Conservation (phyloP, 1,140 invertebrate species). For the Lordiphosa stackelbergi region DNA sequence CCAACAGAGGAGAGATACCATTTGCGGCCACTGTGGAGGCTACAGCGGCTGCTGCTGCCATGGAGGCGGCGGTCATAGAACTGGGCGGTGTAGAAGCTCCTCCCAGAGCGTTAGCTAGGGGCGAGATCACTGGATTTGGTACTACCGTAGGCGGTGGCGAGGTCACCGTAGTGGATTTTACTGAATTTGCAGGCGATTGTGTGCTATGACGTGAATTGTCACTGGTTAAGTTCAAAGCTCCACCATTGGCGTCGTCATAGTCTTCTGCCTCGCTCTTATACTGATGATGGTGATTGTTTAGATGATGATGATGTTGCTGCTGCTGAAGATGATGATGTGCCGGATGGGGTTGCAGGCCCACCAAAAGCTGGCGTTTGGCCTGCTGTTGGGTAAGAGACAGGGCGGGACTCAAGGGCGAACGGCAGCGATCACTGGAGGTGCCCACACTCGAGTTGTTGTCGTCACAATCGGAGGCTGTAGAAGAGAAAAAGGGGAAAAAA, state of each 20-base stretch:
- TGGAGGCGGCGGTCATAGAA: conserved; percentile 44
- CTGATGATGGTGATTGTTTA: conserved; percentile 31
- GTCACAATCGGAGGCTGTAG: conserved; percentile 69
- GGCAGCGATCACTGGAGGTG: conserved; percentile 71
- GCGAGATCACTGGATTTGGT: conserved; percentile 40
- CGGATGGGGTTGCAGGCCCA: conserved; percentile 49
- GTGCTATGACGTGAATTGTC: conserved; percentile 73
- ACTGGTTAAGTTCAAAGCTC: conserved; percentile 70
- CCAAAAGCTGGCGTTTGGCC: conserved; percentile 57
- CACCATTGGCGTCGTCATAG: conserved; percentile 61
- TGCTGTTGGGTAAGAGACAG: conserved; percentile 54
- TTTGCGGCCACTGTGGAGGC: conserved; percentile 25
- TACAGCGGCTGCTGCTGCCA: conserved; percentile 48
- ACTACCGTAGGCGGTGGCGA: conserved; percentile 30
- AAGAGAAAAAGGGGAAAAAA: conserved; percentile 1
- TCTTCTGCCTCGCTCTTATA: conserved; percentile 57
- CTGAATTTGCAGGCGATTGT: conserved; percentile 64
- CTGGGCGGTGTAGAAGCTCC: conserved; percentile 19
- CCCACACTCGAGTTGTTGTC: conserved; percentile 73
- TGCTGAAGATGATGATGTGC: conserved; percentile 38
- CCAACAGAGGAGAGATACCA: conserved; percentile 55
- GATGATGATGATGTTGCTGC: conserved; percentile 25
- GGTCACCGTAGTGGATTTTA: conserved; percentile 38
- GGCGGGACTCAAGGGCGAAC: conserved; percentile 59
- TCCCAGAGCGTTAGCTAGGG: conserved; percentile 22